Evolutionary conservation across 2,797 vertebrate species (phyloP).

Genomic region (Salmo trutta): DNA sequence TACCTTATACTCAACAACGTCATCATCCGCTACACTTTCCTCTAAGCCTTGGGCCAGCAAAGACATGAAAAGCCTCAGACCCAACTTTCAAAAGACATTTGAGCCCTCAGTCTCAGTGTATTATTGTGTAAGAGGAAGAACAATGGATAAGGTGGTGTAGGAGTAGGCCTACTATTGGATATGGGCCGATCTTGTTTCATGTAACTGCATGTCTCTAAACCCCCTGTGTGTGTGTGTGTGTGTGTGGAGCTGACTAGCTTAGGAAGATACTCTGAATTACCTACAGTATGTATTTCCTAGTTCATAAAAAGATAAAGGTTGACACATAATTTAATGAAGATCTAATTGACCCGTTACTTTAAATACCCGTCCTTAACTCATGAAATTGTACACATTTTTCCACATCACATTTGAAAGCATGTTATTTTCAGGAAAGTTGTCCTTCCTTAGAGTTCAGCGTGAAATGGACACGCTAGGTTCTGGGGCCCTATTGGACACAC

Average conservation of each 20-base stretch:
- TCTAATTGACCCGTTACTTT: not conserved
- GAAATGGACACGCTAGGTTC: not conserved
- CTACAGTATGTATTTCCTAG: too few relatives aligned
- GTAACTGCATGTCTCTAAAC: slow-evolving; percentile 34
- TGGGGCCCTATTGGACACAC: not conserved
- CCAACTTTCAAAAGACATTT: not conserved
- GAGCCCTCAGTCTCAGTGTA: not conserved
- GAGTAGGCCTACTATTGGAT: slow-evolving; percentile 5
- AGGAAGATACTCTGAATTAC: not conserved
- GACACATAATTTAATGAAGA: not conserved
- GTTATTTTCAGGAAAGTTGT: not conserved
- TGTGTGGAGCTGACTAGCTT: not conserved
- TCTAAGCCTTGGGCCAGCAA: not conserved
- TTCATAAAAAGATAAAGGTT: not conserved
- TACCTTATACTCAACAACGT: not conserved
- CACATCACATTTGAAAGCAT: not conserved
- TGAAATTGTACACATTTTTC: not conserved
- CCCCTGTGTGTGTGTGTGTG: slow-evolving; percentile 6
- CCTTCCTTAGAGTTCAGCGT: not conserved
- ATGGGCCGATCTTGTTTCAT: slow-evolving; percentile 38
- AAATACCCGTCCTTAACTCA: not conserved
- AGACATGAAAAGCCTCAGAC: not conserved
- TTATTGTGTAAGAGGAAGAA: slow-evolving; percentile 4
- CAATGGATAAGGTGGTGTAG: not conserved
- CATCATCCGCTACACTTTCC: not conserved